Percentiles rank a stretch among this genome's conserved stretches.
Evolutionary conservation across 2,888 invertebrate species (phyloP).

Genomic region (Sphinx pinastri): DNA sequence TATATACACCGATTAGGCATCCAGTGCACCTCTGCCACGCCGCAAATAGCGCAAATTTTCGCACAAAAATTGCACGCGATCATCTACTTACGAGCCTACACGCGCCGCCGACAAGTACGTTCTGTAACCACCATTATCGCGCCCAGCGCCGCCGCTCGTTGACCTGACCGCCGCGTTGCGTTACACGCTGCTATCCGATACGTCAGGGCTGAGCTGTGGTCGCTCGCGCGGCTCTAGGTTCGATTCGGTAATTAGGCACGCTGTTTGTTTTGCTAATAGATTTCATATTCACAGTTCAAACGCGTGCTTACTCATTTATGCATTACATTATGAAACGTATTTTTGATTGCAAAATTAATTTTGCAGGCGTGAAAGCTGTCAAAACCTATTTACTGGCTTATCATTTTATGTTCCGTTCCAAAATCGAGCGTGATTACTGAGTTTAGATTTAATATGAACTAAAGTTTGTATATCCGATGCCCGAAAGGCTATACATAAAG

Average conservation of each 20-base stretch:
- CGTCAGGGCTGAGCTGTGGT: slow-evolving; percentile 4
- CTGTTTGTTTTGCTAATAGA: slow-evolving; percentile 3
- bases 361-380: neutral
- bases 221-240: neutral
- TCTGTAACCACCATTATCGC: neutral
- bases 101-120: no score
- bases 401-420: neutral
- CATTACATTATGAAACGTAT: neutral
- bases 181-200: neutral
- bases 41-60: no score
- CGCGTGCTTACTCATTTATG: neutral
- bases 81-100: no score
- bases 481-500: no score
- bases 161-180: neutral
- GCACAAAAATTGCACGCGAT: no score
- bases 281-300: neutral
- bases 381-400: neutral
- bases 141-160: neutral
- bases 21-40: no score
- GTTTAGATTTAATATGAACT: no score
- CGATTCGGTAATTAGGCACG: slow-evolving; percentile 5
- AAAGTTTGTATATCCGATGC: no score
- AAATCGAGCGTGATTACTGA: neutral
- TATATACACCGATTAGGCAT: no score
- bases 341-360: neutral